These are phyloP conservation scores for Yoshiicerus persimilis DNA, from an alignment of 1,140 invertebrate genomes.

Conservation along the genomic window DNA sequence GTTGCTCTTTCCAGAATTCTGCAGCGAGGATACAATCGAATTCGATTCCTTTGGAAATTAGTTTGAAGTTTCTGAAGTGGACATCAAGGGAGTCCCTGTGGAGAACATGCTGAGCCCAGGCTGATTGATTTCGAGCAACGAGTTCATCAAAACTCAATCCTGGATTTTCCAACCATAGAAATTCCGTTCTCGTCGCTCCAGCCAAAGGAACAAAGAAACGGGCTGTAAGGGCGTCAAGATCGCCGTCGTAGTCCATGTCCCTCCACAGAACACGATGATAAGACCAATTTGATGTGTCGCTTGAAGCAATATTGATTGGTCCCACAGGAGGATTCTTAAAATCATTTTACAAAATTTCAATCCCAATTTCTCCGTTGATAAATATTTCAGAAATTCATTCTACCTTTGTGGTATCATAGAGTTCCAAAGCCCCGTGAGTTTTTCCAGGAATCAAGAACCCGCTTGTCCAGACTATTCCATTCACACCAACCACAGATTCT, in stretches of 20 bases:
- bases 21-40: slow-evolving; percentile 53
- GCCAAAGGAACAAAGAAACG: slow-evolving; percentile 50
- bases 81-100: slow-evolving; percentile 49
- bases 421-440: slow-evolving; percentile 53
- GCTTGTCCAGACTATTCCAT: slow-evolving; percentile 52
- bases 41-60: slow-evolving; percentile 49
- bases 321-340: background rate
- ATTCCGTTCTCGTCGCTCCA: slow-evolving; percentile 50
- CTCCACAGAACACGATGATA: slow-evolving; percentile 57
- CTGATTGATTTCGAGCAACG: background rate
- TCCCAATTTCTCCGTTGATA: too few species aligned
- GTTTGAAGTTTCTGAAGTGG: slow-evolving; percentile 51
- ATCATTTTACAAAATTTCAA: too few species aligned
- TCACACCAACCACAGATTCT: slow-evolving; percentile 45
- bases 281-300: slow-evolving; percentile 51
- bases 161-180: slow-evolving; percentile 55
- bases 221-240: slow-evolving; percentile 55
- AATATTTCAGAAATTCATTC: background rate
- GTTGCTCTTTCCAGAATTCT: slow-evolving; percentile 53
- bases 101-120: slow-evolving; percentile 53
- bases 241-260: slow-evolving; percentile 57
- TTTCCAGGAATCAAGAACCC: slow-evolving; percentile 57
- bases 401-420: slow-evolving; percentile 52
- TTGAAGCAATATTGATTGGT: slow-evolving; percentile 21
- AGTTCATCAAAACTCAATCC: slow-evolving; percentile 40